Percentiles rank a stretch among this genome's conserved stretches.
Conservation (phyloP, 2,797 vertebrate genomes). For the Ara ararauna region DNA sequence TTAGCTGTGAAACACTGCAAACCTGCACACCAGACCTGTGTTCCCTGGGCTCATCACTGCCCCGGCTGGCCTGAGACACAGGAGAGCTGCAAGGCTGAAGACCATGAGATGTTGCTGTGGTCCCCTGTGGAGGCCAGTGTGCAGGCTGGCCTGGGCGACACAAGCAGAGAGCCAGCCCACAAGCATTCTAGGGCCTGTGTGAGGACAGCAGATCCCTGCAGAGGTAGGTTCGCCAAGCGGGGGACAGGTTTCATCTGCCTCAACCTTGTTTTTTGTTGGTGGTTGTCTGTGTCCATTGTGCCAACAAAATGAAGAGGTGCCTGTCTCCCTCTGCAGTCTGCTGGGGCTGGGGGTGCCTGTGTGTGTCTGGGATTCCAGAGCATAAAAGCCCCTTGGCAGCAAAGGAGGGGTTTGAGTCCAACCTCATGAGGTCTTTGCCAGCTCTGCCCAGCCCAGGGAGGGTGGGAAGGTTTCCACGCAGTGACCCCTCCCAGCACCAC, state of each 20-base stretch:
- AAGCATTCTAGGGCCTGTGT: fast-evolving
- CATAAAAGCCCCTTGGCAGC: background rate
- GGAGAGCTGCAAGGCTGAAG: background rate
- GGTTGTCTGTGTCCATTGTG: background rate
- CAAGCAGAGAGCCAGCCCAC: background rate
- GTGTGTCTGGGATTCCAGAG: background rate
- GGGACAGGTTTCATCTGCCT: background rate
- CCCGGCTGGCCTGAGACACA: background rate
- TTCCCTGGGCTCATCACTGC: background rate
- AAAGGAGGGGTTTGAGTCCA: fast-evolving
- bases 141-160: fast-evolving
- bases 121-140: background rate
- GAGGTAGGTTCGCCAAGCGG: fast-evolving
- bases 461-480: background rate
- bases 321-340: background rate
- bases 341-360: background rate
- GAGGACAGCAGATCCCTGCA: background rate
- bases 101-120: fast-evolving
- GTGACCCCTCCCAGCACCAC: background rate
- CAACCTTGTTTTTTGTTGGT: background rate
- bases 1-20: fast-evolving
- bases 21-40: too few relatives aligned
- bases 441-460: background rate
- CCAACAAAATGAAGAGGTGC: background rate
- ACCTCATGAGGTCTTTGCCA: fast-evolving